phyloP scores from a whole-genome alignment of 1,140 invertebrate genomes.

The Lepidurus packardi region DNA sequence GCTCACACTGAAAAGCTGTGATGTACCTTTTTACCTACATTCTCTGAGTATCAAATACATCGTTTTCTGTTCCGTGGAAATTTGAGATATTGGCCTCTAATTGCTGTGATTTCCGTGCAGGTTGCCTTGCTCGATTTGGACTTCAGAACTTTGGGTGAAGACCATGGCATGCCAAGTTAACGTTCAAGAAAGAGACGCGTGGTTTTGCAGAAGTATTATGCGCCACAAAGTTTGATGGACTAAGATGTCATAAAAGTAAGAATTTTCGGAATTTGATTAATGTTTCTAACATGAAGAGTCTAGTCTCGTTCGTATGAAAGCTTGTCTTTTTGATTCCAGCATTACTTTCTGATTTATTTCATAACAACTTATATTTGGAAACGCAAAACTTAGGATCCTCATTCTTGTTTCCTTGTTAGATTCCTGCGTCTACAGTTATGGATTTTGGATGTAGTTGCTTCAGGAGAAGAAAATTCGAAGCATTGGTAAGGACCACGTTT shows the following conservation, averaged over 20 bases:
- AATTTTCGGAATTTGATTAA: not conserved
- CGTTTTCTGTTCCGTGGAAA: not conserved
- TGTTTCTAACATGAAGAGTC: not conserved
- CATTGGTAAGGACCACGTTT: not conserved
- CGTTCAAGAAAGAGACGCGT: too few species aligned
- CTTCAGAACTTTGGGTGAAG: too few species aligned
- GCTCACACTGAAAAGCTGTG: slow-evolving; percentile 21
- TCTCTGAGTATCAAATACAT: not conserved
- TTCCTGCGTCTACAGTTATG: not conserved
- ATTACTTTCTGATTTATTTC: not conserved
- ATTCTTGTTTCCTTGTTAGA: not conserved
- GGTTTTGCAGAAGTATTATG: too few species aligned
- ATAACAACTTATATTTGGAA: not conserved
- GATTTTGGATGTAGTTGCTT: not conserved
- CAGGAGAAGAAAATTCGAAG: not conserved
- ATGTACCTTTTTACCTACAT: slow-evolving; percentile 9
- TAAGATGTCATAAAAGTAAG: not conserved
- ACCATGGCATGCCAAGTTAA: too few species aligned
- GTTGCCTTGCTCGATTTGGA: too few species aligned
- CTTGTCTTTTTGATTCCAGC: not conserved
- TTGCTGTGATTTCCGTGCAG: not conserved
- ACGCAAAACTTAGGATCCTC: too few species aligned
- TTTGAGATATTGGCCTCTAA: not conserved
- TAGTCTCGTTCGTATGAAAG: slow-evolving; percentile 21
- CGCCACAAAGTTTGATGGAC: too few species aligned